A percentile compares a stretch with the other conserved stretches of the same genome.
Conservation (phyloP, 2,888 invertebrate genomes). For the Drosophila glabriapex region DNA sequence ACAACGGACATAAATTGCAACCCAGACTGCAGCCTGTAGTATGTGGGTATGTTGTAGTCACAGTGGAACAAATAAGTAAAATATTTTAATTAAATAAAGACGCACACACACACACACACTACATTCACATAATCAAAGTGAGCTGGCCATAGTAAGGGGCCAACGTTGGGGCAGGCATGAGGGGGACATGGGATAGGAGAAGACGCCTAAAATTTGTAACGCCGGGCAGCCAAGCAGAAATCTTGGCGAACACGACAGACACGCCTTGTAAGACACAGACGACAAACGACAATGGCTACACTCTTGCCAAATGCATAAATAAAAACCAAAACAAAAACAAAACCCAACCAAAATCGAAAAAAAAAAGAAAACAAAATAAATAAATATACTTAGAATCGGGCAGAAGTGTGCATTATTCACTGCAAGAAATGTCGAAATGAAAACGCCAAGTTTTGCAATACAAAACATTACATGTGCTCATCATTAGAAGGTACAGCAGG, state of each 20-base stretch:
- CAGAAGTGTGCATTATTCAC: slow-evolving; percentile 74
- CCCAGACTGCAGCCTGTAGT: slow-evolving; percentile 11
- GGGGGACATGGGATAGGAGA: slow-evolving; percentile 8
- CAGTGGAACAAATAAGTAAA: slow-evolving; percentile 58
- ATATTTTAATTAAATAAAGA: slow-evolving; percentile 76
- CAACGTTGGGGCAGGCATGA: slow-evolving; percentile 17
- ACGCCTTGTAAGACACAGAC: slow-evolving; percentile 76
- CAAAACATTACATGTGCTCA: slow-evolving; percentile 76
- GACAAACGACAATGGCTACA: slow-evolving; percentile 68
- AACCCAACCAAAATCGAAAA: slow-evolving; percentile 53
- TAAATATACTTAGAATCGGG: slow-evolving; percentile 25
- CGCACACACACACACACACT: slow-evolving; percentile 38
- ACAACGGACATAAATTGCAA: slow-evolving; percentile 58
- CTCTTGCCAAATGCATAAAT: slow-evolving; percentile 63
- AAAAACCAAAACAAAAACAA: slow-evolving; percentile 15
- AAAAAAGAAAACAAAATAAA: slow-evolving; percentile 27
- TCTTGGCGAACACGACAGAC: slow-evolving; percentile 67
- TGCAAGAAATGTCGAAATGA: slow-evolving; percentile 73
- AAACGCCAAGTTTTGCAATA: slow-evolving; percentile 80
- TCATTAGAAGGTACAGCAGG: slow-evolving; percentile 63
- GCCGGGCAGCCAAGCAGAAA: slow-evolving; percentile 72
- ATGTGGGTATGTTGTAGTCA: slow-evolving; percentile 8
- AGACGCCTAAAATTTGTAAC: slow-evolving; percentile 70
- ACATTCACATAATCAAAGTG: slow-evolving; percentile 41
- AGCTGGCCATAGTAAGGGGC: slow-evolving; percentile 25